These are phyloP conservation scores for Chaetoderma sp. DNA, from an alignment of 2,888 invertebrate species.

Conservation along the genomic window DNA sequence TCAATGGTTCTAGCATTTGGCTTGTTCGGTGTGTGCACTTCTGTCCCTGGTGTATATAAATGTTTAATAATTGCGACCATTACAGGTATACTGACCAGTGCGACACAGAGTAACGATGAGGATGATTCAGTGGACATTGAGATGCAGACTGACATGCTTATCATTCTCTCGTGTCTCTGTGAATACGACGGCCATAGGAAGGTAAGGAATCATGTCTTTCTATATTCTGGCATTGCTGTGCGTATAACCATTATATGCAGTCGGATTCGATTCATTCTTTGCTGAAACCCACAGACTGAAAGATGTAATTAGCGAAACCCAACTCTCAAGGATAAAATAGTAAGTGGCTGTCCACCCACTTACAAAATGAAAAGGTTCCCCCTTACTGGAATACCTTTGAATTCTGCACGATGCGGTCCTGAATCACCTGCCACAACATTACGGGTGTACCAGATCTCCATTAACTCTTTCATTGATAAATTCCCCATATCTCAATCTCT, in stretches of 20 bases:
- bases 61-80: too few species aligned
- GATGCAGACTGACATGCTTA: conserved; percentile 69
- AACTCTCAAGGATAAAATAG: not conserved
- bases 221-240: not conserved
- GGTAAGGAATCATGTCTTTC: conserved; percentile 40
- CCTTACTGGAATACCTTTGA: not conserved
- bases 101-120: conserved; percentile 46
- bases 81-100: conserved; percentile 59
- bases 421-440: too few species aligned
- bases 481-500: too few species aligned
- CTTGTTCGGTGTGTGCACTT: too few species aligned
- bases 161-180: conserved; percentile 67
- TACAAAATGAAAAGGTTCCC: too few species aligned
- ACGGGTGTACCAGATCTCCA: too few species aligned
- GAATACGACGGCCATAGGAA: conserved; percentile 68
- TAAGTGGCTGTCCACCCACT: too few species aligned
- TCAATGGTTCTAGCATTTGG: too few species aligned
- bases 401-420: not conserved
- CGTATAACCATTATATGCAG: too few species aligned
- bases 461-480: too few species aligned
- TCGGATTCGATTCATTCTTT: not conserved
- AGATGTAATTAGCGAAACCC: not conserved
- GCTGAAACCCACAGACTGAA: too few species aligned
- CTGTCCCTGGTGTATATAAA: too few species aligned
- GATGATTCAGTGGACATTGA: conserved; percentile 66